Percentiles rank a stretch among this genome's conserved stretches.
Evolutionary conservation across 2,888 invertebrate genomes (phyloP).

Genomic region (Asteroscopus sphinx): DNA sequence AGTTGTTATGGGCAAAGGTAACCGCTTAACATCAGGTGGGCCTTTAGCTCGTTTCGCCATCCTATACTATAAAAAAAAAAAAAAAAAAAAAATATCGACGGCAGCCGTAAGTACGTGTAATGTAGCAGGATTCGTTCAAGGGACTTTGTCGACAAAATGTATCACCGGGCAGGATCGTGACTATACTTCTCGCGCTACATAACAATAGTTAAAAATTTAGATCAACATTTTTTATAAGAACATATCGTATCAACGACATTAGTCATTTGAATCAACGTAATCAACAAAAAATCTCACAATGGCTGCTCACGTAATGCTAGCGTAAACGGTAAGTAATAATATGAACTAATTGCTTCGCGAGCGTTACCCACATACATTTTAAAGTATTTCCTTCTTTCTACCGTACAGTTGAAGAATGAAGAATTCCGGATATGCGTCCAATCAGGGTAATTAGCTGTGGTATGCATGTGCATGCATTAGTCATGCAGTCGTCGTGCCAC

Average conservation of each 20-base stretch:
- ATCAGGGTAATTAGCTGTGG: conserved; percentile 33
- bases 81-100: too few relatives aligned
- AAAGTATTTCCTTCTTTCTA: conserved; percentile 55
- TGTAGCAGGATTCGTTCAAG: too few relatives aligned
- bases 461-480: conserved; percentile 26
- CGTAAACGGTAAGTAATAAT: conserved; percentile 28
- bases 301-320: conserved; percentile 44
- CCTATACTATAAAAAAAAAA: too few relatives aligned
- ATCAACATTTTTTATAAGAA: conserved; percentile 11
- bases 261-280: conserved; percentile 41
- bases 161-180: too few relatives aligned
- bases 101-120: too few relatives aligned
- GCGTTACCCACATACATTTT: conserved; percentile 47
- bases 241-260: conserved; percentile 26
- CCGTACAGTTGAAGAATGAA: conserved; percentile 18
- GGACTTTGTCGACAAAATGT: too few relatives aligned
- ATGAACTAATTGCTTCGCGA: conserved; percentile 44
- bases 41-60: too few relatives aligned
- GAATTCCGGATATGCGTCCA: conserved; percentile 47
- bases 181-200: conserved; percentile 2
- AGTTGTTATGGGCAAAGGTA: too few relatives aligned
- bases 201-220: conserved; percentile 8
- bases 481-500: conserved; percentile 21
- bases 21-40: too few relatives aligned
- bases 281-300: conserved; percentile 48